Conservation (phyloP, 2,113 vertebrate species). For the Telmatochromis bifrenatus region DNA sequence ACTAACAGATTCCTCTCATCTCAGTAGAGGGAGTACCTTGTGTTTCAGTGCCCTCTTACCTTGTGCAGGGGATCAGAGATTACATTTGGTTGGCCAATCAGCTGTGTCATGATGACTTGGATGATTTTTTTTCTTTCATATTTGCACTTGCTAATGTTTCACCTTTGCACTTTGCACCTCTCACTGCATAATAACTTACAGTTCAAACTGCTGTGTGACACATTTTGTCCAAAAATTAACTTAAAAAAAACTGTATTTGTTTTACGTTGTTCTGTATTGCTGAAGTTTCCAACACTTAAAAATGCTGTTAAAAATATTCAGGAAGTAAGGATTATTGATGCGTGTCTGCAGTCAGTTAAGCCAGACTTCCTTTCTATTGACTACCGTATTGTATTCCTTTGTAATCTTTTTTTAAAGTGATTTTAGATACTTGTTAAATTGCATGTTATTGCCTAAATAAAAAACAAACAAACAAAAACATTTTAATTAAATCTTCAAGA, state of each 20-base stretch:
- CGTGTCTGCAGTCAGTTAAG: neutral
- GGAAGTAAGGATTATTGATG: neutral
- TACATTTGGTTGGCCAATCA: conserved; percentile 11
- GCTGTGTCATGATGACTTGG: neutral
- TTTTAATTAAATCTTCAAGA: neutral
- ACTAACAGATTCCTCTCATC: conserved; percentile 25
- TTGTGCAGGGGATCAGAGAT: conserved; percentile 7
- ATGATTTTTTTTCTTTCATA: conserved; percentile 30
- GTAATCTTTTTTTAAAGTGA: neutral
- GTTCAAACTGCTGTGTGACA: neutral
- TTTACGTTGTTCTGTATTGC: neutral
- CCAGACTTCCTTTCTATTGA: neutral
- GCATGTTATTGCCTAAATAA: neutral
- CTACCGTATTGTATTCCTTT: neutral
- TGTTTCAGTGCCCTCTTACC: conserved; percentile 38
- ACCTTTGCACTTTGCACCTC: conserved; percentile 38
- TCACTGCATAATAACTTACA: conserved; percentile 29
- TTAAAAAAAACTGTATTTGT: neutral
- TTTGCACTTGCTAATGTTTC: conserved; percentile 68
- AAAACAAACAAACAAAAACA: neutral
- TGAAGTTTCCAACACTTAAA: neutral
- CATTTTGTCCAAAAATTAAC: neutral
- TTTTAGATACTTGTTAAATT: neutral
- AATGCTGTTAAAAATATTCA: neutral
- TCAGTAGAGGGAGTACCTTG: conserved; percentile 9